Base-by-base conservation (phyloP, 2,888 invertebrate species). In the Mactromeris polynyma region DNA sequence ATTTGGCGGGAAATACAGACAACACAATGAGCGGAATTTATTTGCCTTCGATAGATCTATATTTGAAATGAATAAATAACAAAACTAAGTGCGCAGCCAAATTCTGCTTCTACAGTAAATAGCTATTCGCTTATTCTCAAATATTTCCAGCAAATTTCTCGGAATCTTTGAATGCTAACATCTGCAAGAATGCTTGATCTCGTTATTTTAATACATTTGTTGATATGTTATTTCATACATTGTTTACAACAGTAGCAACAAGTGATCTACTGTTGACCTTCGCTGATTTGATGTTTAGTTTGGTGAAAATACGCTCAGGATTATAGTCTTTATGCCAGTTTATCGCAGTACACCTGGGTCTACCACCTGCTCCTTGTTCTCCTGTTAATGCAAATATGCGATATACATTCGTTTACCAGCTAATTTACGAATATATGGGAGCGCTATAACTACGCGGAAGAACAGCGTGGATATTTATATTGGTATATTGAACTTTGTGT, bases 291-390 rank as follows among this genome's bases (percentile, higher is more conserved):
- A 87, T 77, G 83, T 87, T 82, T 86, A 73, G 82, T 81, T 77
- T 77, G n/a, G 87, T 83, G 87, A 58, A 87, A 82, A 86, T 64
- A 81, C 1, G 33, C 26, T 38, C 36, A 46, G 26, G 78, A 87
- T 87, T 40, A 83, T 46, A 36, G 79, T 40, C 2, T 33, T 87
- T 83, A 83, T 77, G 79, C 17, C 51, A 58, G 82, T 87, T 79
- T 87, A 87, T 87, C 87, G 42, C 82, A 78, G 78, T 33, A 87
- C 87, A 87, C 87, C 86, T 87, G 86, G 86, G 2, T 42, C 17
- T 54, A 31, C 82, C 86, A 87, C 86, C 87, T 87, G 87, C 51
- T 31, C 36, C 21, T 31, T 40, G n/a, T 33, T n/a, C 26, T 79
- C 0, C 2, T 40, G 26, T 40, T 79, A 73, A 6, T 36, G 36